Conservation (phyloP, 2,797 vertebrate species). For the Danio kyathit region DNA sequence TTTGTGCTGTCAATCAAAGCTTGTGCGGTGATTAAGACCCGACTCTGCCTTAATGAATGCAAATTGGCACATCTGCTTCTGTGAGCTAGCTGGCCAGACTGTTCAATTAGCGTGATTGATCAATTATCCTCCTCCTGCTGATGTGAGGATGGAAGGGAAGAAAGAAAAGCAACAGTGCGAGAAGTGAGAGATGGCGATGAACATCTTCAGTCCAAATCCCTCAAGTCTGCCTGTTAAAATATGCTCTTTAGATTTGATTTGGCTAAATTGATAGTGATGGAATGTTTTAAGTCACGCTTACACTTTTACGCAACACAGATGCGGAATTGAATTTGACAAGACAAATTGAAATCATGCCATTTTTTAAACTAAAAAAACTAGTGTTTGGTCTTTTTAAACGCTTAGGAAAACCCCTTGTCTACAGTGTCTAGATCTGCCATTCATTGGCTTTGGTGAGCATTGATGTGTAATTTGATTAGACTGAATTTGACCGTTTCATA, state of each 20-base stretch:
- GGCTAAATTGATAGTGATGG: constrained; percentile 55
- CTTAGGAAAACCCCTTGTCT: constrained; percentile 18
- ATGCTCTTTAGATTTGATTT: constrained; percentile 62
- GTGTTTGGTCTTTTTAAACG: constrained; percentile 15
- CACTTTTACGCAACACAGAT: constrained; percentile 28
- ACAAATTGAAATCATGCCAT: constrained; percentile 43
- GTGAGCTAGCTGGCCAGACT: constrained; percentile 83
- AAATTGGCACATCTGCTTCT: constrained; percentile 88
- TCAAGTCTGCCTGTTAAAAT: constrained; percentile 53
- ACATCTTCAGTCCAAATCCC: constrained; percentile 41
- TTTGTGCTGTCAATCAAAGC: constrained; percentile 82
- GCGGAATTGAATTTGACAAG: constrained; percentile 46
- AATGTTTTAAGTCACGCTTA: constrained; percentile 46
- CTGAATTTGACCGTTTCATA: neutral
- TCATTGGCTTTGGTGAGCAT: neutral
- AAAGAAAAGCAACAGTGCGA: constrained; percentile 58
- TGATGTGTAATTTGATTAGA: constrained; percentile 10
- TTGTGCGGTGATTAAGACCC: constrained; percentile 80
- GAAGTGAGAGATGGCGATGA: constrained; percentile 30
- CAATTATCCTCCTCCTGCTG: constrained; percentile 83
- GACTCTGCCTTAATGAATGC: constrained; percentile 85
- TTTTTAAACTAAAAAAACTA: constrained; percentile 28
- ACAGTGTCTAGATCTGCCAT: neutral
- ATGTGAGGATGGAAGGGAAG: constrained; percentile 51
- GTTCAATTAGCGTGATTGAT: constrained; percentile 88